Evolutionary conservation across 2,888 invertebrate genomes (phyloP).

Genomic region (Stenolophus ochropezus): DNA sequence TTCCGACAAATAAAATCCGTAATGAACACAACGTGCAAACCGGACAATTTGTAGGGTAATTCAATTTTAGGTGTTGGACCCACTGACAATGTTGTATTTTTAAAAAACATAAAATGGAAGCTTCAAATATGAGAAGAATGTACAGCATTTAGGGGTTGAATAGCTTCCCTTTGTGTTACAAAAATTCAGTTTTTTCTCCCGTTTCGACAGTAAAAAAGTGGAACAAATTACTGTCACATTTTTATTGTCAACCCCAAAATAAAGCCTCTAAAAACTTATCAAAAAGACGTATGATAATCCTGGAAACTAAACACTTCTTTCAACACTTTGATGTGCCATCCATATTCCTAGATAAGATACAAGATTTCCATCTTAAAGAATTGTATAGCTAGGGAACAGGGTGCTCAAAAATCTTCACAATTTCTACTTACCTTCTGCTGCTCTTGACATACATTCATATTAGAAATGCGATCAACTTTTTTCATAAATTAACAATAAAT

Average conservation of each 20-base stretch:
- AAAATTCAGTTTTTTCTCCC: constrained; percentile 28
- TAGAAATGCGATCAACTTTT: too few species aligned
- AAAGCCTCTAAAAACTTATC: constrained; percentile 30
- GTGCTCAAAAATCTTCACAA: background rate
- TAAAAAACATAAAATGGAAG: too few species aligned
- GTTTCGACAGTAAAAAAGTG: constrained; percentile 35
- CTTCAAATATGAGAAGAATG: constrained; percentile 11
- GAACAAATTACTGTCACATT: constrained; percentile 42
- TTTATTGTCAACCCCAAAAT: constrained; percentile 35
- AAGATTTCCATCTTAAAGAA: constrained; percentile 17
- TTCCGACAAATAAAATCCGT: constrained; percentile 5
- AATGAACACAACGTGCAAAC: background rate
- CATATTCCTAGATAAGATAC: background rate
- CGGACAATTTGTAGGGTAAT: background rate
- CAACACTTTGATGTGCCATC: constrained; percentile 46
- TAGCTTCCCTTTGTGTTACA: background rate
- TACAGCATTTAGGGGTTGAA: constrained; percentile 6
- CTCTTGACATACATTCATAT: too few species aligned
- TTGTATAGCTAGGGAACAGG: background rate
- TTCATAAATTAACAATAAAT: too few species aligned
- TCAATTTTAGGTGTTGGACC: background rate
- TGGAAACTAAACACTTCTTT: constrained; percentile 55
- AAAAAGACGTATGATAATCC: constrained; percentile 44
- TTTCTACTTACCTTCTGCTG: too few species aligned
- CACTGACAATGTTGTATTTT: background rate